Evolutionary conservation across 2,113 vertebrate species (phyloP), one percentile per base, ranked within the genome.

Genomic region (Prunella himalayana): DNA sequence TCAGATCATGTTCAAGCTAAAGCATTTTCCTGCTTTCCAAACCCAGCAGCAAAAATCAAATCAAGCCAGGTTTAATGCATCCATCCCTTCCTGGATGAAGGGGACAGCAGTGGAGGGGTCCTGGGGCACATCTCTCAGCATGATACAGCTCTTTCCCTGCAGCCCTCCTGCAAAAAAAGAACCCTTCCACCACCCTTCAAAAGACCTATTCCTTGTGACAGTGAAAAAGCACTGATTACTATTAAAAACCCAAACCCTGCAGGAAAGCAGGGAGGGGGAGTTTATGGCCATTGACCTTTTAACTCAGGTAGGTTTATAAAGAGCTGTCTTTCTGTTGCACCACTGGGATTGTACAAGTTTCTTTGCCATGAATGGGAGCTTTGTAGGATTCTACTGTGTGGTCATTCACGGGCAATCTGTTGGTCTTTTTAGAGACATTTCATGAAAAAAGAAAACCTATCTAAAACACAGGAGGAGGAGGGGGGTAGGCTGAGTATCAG

Each of bases 361-460:
- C 77, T 96, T 86, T 94, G 91, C 94, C 63, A 82, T 98, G 97
- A 98, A 98, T 98, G 72, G 96, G 81, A 92, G 94, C 97, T 97
- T 97, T 98, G 97, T 98, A 88, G 95, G 91, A 92, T 88, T 96
- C 95, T 53, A 95, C 97, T 98, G 97, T 97, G 97, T 97, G 96
- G 96, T 98, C 97, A 97, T 98, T 98, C 97, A 98, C 80, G 7
- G 61, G 81, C 91, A 95, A 97, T 97, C 96, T 97, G 97, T 97
- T 97, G 95, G 95, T 63, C 94, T 89, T 96, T 98, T 97, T 95
- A 96, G 96, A 95, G 82, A 88, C 9, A 3, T 95, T 96, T 87
- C 93, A 95, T 94, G 95, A 96, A 90, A 63, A 96, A 96, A 94
- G 86, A 96, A 96, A 97, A 93, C 92, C 82, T 94, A 95, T 92